A percentile compares a stretch with the other conserved stretches of the same genome.
Conservation (phyloP, 1,140 invertebrate genomes). For the Caerostris extrusa region DNA sequence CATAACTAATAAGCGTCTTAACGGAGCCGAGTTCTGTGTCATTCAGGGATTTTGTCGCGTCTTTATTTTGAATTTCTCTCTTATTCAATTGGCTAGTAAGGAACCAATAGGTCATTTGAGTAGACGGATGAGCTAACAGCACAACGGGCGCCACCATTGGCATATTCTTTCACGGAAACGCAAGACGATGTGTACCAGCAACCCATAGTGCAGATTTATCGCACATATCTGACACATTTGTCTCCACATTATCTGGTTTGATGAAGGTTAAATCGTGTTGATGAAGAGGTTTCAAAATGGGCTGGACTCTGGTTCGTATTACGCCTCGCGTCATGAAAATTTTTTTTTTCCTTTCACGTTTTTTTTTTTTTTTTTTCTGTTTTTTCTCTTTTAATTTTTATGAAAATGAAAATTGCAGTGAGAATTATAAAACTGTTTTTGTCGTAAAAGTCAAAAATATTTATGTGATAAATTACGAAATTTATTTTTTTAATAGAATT, state of each 20-base stretch:
- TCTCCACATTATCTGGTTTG: slow-evolving; percentile 40
- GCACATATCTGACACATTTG: neutral
- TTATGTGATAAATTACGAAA: no score
- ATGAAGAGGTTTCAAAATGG: neutral
- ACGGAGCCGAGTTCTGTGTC: neutral
- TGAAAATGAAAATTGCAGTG: no score
- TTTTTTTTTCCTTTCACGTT: neutral
- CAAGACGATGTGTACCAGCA: neutral
- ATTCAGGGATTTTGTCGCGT: slow-evolving; percentile 7
- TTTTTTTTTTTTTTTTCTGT: no score
- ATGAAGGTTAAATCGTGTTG: slow-evolving; percentile 42
- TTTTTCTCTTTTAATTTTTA: no score
- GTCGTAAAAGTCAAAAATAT: no score
- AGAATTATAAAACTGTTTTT: no score
- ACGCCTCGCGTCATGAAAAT: slow-evolving; percentile 5
- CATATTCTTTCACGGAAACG: slow-evolving; percentile 47
- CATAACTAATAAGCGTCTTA: slow-evolving; percentile 25
- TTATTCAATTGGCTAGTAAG: slow-evolving; percentile 22
- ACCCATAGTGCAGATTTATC: neutral
- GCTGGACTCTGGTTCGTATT: neutral
- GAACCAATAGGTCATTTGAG: slow-evolving; percentile 49
- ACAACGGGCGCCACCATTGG: slow-evolving; percentile 21
- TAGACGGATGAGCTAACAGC: slow-evolving; percentile 38
- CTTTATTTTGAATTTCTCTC: slow-evolving; percentile 36
- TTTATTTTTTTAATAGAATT: no score